These are phyloP conservation scores for Oscheius myriophilus DNA, from an alignment of 2,888 invertebrate species.

Conservation along the genomic window DNA sequence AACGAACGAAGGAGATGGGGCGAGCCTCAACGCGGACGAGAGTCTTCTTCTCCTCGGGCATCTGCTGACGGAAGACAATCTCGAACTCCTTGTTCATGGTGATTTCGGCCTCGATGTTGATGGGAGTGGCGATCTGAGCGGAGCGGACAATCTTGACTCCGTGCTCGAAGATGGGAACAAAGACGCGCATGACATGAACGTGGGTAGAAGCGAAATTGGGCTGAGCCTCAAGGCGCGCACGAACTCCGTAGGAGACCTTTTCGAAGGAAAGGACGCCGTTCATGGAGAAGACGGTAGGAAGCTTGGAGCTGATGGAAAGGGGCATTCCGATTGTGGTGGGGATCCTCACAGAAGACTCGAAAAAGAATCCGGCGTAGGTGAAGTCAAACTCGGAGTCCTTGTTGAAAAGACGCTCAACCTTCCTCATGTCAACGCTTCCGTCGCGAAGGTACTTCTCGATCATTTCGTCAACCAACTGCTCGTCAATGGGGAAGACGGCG, in stretches of 20 bases:
- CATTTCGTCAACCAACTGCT: slow-evolving; percentile 40
- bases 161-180: slow-evolving; percentile 56
- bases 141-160: slow-evolving; percentile 61
- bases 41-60: slow-evolving; percentile 48
- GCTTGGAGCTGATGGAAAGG: slow-evolving; percentile 49
- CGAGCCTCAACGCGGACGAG: slow-evolving; percentile 42
- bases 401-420: slow-evolving; percentile 44
- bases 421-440: slow-evolving; percentile 35
- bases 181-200: slow-evolving; percentile 44
- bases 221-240: slow-evolving; percentile 36
- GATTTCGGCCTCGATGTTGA: slow-evolving; percentile 46
- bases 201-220: slow-evolving; percentile 54
- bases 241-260: slow-evolving; percentile 34
- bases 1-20: slow-evolving; percentile 56
- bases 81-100: slow-evolving; percentile 36
- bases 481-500: slow-evolving; percentile 59
- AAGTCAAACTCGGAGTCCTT: slow-evolving; percentile 38
- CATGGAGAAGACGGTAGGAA: slow-evolving; percentile 47
- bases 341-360: slow-evolving; percentile 47
- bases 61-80: slow-evolving; percentile 32
- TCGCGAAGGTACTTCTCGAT: slow-evolving; percentile 43
- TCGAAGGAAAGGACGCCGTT: slow-evolving; percentile 41
- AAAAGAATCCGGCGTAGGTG: slow-evolving; percentile 42
- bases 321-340: slow-evolving; percentile 63
- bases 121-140: slow-evolving; percentile 50